Base-by-base conservation (phyloP, 2,888 invertebrate genomes). In the Abrostola triplasia region DNA sequence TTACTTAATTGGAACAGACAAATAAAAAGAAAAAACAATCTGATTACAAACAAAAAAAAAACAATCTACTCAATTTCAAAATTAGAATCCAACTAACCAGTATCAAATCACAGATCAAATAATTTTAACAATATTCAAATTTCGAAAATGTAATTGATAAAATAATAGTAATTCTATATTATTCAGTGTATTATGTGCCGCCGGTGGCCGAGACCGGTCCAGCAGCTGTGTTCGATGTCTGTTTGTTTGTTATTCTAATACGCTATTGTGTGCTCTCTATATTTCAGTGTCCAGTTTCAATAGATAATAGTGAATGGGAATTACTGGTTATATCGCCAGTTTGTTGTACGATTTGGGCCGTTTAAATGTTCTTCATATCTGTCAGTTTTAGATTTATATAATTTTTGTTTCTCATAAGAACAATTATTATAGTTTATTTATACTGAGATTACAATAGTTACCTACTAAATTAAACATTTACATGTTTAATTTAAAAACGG, bases 141-240 rank as follows among this genome's bases (percentile, higher is more conserved):
- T 59, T 55, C n/a, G 41, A 41, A 50, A 6, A 50, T 68, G 54
- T 42, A 42, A 64, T 72, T 64, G 64, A 69, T 69, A 52, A 69
- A 72, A 70, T 72, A 72, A 64, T 65, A 74, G 59, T 74, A 73
- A 70, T 74, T 65, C 70, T 59, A 66, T 64, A 68, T 70, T 57
- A 77, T 68, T 74, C 64, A 64, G 59, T 59, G 63, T 53, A 74
- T 53, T 52, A 52, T 58, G 47, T 59, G 48, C 37, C 62, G 62
- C 63, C 63, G 71, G 58, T 74, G 67, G 56, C 49, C 64, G 51
- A 63, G 87, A 90, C 91, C 90, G 91, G 91, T 90, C 87, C 87
- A 76, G 91, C 92, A 92, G 92, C 90, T 92, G 91, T 77, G 81
- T 59, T 62, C 75, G 70, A 67, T 67, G 77, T 77, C 76, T 75